These are phyloP conservation scores for Narcine bancroftii DNA, from an alignment of 2,113 vertebrate species.

Conservation along the genomic window DNA sequence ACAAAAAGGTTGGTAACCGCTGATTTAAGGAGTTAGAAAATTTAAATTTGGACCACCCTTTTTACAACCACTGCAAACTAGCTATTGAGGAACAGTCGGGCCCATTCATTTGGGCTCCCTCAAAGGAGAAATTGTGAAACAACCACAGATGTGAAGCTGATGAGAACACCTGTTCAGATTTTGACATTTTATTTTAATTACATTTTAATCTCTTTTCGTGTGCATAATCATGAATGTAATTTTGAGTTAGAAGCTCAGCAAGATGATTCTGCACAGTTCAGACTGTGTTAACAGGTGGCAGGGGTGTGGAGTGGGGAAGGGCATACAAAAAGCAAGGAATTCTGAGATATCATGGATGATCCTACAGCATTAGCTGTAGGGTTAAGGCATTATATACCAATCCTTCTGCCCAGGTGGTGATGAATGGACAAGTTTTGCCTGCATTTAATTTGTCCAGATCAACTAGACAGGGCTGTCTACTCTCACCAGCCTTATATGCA, in stretches of 20 bases:
- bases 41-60: too few relatives aligned
- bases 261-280: background rate
- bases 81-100: conserved; percentile 97
- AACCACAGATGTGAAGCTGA: conserved; percentile 60
- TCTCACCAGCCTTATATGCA: too few relatives aligned
- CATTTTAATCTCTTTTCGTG: conserved; percentile 53
- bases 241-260: conserved; percentile 19
- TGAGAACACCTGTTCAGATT: conserved; percentile 41
- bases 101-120: conserved; percentile 97
- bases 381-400: too few relatives aligned
- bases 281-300: background rate
- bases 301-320: background rate
- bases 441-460: too few relatives aligned
- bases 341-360: background rate
- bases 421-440: too few relatives aligned
- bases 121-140: conserved; percentile 96
- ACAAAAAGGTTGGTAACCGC: too few relatives aligned
- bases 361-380: background rate
- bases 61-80: conserved; percentile 96
- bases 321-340: background rate
- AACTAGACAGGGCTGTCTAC: too few relatives aligned
- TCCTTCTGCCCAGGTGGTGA: too few relatives aligned
- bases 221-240: conserved; percentile 64
- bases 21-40: too few relatives aligned
- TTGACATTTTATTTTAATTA: conserved; percentile 49